phyloP scores from a whole-genome alignment of 2,888 invertebrate genomes.

The Leptinotarsa tumamoca region DNA sequence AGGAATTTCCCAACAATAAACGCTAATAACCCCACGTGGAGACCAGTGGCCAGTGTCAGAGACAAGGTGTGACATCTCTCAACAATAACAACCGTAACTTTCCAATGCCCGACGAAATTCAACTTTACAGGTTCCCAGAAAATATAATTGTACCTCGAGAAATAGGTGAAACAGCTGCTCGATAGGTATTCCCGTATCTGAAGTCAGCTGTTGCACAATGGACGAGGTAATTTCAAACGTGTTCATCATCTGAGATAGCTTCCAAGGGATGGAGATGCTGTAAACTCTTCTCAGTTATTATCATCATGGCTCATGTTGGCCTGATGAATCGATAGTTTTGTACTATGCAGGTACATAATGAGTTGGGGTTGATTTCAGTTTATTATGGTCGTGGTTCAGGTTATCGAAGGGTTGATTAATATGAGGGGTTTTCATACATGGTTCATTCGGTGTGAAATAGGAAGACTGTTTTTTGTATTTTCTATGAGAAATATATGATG shows the following conservation, averaged over 20 bases:
- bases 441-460: not conserved
- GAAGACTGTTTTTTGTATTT: too few relatives aligned
- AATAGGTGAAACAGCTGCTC: conserved; percentile 15
- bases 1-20: conserved; percentile 15
- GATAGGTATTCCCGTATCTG: conserved; percentile 17
- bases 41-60: conserved; percentile 4
- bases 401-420: not conserved
- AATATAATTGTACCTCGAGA: conserved; percentile 20
- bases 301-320: not conserved
- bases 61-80: not conserved
- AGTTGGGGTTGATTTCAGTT: not conserved
- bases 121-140: conserved; percentile 25
- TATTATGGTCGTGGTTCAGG: not conserved
- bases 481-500: too few relatives aligned
- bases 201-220: conserved; percentile 24
- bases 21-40: conserved; percentile 16
- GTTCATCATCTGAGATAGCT: conserved; percentile 16
- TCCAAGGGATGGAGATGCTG: conserved; percentile 10
- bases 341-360: conserved; percentile 6
- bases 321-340: not conserved
- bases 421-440: not conserved
- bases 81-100: conserved; percentile 15
- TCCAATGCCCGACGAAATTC: not conserved
- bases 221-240: conserved; percentile 12
- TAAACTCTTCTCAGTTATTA: not conserved